Evolutionary conservation across 2,797 vertebrate genomes (phyloP).

Genomic region (Cottoperca gobio): DNA sequence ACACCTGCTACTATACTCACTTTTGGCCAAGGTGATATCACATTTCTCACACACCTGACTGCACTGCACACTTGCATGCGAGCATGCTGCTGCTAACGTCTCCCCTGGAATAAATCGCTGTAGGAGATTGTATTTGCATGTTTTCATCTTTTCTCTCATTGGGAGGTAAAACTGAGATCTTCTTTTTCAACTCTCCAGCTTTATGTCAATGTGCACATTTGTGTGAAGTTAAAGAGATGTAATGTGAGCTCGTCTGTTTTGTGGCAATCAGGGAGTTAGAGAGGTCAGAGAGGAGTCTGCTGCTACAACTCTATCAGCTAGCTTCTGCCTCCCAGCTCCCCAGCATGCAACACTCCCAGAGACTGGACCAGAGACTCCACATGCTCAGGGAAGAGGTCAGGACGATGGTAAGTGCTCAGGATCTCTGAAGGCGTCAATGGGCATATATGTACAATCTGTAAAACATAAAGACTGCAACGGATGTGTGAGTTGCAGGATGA

Average conservation of each 20-base stretch:
- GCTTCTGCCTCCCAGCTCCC: conserved; percentile 47
- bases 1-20: conserved; percentile 56
- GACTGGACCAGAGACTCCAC: conserved; percentile 83
- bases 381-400: conserved; percentile 79
- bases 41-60: conserved; percentile 55
- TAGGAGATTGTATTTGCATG: conserved; percentile 1
- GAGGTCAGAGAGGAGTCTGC: conserved; percentile 74
- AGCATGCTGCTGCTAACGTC: conserved; percentile 27
- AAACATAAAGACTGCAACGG: neutral
- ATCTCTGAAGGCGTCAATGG: conserved; percentile 2
- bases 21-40: conserved; percentile 69
- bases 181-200: neutral
- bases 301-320: conserved; percentile 64
- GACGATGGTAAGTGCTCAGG: conserved; percentile 72
- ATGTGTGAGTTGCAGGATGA: neutral
- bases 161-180: conserved; percentile 1
- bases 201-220: neutral
- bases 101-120: conserved; percentile 17
- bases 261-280: conserved; percentile 75
- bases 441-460: neutral
- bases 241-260: conserved; percentile 21
- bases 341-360: conserved; percentile 74
- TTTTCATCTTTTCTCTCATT: neutral
- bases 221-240: conserved; percentile 3
- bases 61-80: conserved; percentile 39